phyloP scores from a whole-genome alignment of 2,113 vertebrate genomes.

The Hypanus sabinus region DNA sequence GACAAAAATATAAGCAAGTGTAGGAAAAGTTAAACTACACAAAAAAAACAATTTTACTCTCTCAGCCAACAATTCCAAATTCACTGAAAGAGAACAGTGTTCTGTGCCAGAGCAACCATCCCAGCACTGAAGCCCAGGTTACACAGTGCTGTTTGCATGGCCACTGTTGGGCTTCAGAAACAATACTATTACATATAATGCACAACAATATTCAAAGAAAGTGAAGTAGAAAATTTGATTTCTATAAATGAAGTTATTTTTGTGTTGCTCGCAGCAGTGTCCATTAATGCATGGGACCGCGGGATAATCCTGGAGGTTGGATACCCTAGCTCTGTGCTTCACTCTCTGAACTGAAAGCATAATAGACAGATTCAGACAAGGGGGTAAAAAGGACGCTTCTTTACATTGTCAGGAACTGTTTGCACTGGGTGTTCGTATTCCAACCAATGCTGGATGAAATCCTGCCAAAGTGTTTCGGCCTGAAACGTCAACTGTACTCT shows the following conservation, averaged over 20 bases:
- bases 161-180: no score
- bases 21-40: no score
- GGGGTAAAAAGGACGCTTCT: background rate
- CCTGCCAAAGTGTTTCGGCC: no score
- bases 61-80: no score
- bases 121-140: no score
- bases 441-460: background rate
- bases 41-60: no score
- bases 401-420: constrained; percentile 17
- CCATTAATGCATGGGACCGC: background rate
- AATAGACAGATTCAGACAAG: background rate
- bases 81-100: no score
- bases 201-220: background rate
- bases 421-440: background rate
- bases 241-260: background rate
- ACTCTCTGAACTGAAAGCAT: background rate
- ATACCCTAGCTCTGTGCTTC: background rate
- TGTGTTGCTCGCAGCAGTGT: background rate
- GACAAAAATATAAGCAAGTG: no score
- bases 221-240: background rate
- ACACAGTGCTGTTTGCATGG: no score
- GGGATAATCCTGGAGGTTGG: background rate
- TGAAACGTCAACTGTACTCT: no score
- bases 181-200: background rate
- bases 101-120: no score